phyloP scores from a whole-genome alignment of 37 sponge, comb jelly and placozoan genomes.

The Theonella swinhoei region DNA sequence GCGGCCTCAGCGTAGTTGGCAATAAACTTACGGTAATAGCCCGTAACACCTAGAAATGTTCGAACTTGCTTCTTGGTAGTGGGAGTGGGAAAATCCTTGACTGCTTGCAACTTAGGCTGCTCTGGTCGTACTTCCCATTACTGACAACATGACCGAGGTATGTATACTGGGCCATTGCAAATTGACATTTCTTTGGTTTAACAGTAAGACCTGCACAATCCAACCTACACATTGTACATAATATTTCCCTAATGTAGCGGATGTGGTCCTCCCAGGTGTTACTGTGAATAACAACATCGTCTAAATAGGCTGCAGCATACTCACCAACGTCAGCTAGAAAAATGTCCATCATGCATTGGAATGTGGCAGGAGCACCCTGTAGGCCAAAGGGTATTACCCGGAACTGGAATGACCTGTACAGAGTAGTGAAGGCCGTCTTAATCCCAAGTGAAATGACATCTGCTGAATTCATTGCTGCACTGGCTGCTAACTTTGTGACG shows the following conservation, averaged over 20 bases:
- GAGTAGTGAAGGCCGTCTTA: conserved; percentile 48
- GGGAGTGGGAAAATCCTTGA: conserved; percentile 24
- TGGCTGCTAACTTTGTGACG: no score
- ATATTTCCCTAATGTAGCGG: conserved; percentile 14
- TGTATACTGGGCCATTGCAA: conserved; percentile 12
- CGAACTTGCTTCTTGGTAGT: conserved; percentile 28
- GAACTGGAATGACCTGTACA: conserved; percentile 46
- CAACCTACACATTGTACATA: conserved; percentile 13
- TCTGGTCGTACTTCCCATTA: conserved; percentile 21
- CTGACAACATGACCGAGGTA: conserved; percentile 65
- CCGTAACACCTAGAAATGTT: conserved; percentile 43
- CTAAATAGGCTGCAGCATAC: conserved; percentile 46
- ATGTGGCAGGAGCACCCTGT: conserved; percentile 52
- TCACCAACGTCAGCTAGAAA: conserved; percentile 16
- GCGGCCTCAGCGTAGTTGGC: conserved; percentile 10
- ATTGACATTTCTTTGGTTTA: conserved; percentile 50
- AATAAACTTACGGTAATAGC: conserved; percentile 49
- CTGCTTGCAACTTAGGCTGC: conserved; percentile 27
- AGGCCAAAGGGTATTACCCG: conserved; percentile 72
- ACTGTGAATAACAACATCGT: conserved; percentile 55
- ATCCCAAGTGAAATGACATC: neutral
- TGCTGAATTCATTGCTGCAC: no score
- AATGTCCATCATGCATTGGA: conserved; percentile 59
- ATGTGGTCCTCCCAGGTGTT: conserved; percentile 59
- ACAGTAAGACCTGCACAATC: conserved; percentile 42